Conservation (phyloP, 2,888 invertebrate species). For the Muscina levida region DNA sequence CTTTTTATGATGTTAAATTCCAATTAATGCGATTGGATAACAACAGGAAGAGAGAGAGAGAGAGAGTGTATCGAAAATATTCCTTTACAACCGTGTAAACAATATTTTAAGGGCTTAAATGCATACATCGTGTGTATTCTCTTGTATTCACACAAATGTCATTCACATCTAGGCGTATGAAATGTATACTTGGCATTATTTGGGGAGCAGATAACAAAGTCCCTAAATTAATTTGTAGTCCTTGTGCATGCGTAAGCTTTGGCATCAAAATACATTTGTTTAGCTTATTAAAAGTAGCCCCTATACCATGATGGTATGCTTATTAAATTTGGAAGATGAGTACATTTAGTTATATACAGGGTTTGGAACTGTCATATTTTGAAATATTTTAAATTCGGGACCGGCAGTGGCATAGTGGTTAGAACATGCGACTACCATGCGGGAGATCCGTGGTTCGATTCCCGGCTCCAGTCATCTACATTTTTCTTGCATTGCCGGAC, state of each 20-base stretch:
- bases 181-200: not conserved
- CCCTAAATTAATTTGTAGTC: conserved; percentile 60
- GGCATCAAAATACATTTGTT: conserved; percentile 37
- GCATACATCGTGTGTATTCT: conserved; percentile 38
- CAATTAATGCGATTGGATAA: conserved; percentile 57
- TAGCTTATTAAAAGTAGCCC: conserved; percentile 48
- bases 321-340: too few relatives aligned
- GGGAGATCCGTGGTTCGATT: too few relatives aligned
- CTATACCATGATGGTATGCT: conserved; percentile 9
- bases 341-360: too few relatives aligned
- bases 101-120: conserved; percentile 39
- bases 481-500: too few relatives aligned
- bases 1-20: conserved; percentile 48
- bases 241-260: conserved; percentile 44
- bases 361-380: too few relatives aligned
- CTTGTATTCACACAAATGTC: conserved; percentile 50
- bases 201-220: conserved; percentile 30
- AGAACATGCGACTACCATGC: too few relatives aligned
- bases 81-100: conserved; percentile 60
- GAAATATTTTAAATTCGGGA: too few relatives aligned
- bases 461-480: too few relatives aligned
- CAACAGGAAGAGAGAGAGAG: too few relatives aligned
- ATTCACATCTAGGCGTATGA: not conserved
- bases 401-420: too few relatives aligned
- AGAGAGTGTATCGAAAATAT: conserved; percentile 45